A percentile compares a stretch with the other conserved stretches of the same genome.
These are phyloP conservation scores for Smittia sp. DNA, from an alignment of 2,888 invertebrate genomes.

Conservation along the genomic window DNA sequence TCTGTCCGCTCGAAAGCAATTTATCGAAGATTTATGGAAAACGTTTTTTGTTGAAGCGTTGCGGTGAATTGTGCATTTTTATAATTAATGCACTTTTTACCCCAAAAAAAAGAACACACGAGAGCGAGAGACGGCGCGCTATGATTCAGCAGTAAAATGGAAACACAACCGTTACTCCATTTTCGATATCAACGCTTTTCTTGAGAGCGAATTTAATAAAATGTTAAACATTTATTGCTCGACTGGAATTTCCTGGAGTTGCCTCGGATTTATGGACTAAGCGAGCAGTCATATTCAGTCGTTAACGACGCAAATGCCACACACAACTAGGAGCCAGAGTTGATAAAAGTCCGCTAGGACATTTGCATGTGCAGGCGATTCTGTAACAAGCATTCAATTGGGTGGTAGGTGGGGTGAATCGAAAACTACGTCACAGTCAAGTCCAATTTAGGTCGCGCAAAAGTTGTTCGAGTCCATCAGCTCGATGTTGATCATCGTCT, in stretches of 20 bases:
- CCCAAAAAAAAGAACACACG: not conserved
- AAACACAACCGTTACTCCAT: not conserved
- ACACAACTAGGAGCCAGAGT: too few relatives aligned
- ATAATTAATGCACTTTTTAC: constrained; percentile 8
- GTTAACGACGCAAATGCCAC: too few relatives aligned
- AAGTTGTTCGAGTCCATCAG: too few relatives aligned
- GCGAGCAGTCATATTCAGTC: too few relatives aligned
- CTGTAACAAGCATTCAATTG: too few relatives aligned
- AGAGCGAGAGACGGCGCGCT: not conserved
- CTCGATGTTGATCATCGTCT: too few relatives aligned
- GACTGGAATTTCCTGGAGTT: not conserved
- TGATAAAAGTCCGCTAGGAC: not conserved
- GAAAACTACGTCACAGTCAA: too few relatives aligned
- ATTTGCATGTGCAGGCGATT: constrained; percentile 14
- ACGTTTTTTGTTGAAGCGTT: not conserved
- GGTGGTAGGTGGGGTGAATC: too few relatives aligned
- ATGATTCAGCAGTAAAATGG: not conserved
- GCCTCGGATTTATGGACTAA: too few relatives aligned
- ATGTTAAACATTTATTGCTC: constrained; percentile 10
- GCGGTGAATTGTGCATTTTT: constrained; percentile 19
- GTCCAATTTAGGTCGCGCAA: too few relatives aligned
- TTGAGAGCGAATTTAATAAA: too few relatives aligned
- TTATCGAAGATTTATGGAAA: constrained; percentile 33
- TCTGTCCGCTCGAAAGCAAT: not conserved
- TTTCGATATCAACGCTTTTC: not conserved